phyloP scores from a whole-genome alignment of 2,797 vertebrate species.

The Cichlasoma orientale region DNA sequence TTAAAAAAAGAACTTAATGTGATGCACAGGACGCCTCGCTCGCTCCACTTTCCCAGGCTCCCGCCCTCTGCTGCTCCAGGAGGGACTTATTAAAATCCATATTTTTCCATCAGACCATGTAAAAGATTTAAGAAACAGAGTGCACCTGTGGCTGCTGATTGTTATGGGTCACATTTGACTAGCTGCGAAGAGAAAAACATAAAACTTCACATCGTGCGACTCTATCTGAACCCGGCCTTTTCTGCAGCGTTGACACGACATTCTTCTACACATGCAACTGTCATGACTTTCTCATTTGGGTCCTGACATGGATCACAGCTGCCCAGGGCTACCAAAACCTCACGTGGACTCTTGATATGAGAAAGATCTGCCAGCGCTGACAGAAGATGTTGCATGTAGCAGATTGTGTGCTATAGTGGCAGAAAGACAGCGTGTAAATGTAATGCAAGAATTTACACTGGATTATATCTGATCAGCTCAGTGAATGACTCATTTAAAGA shows the following conservation, averaged over 20 bases:
- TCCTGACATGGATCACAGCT: conserved; percentile 54
- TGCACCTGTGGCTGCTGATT: conserved; percentile 74
- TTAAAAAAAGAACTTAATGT: conserved; percentile 44
- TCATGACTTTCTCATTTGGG: conserved; percentile 34
- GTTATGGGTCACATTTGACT: conserved; percentile 47
- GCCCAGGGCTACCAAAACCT: conserved; percentile 49
- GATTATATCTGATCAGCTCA: not conserved
- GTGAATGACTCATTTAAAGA: not conserved
- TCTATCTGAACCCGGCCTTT: conserved; percentile 1
- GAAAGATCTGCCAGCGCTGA: conserved; percentile 71
- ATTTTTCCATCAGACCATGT: conserved; percentile 75
- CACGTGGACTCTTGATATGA: conserved; percentile 45
- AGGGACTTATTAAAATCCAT: conserved; percentile 82
- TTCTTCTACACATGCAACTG: conserved; percentile 18
- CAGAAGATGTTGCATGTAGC: conserved; percentile 64
- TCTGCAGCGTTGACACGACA: not conserved
- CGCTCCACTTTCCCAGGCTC: conserved; percentile 65
- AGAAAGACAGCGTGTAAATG: conserved; percentile 28
- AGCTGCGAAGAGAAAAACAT: conserved; percentile 28
- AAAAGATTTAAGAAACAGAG: conserved; percentile 71
- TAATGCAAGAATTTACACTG: conserved; percentile 19
- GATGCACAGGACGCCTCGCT: conserved; percentile 49
- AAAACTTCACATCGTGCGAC: conserved; percentile 17
- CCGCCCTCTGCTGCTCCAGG: conserved; percentile 65
- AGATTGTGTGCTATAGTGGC: conserved; percentile 38